These are phyloP conservation scores for Alca torda DNA, from an alignment of 2,797 vertebrate genomes.

Conservation along the genomic window DNA sequence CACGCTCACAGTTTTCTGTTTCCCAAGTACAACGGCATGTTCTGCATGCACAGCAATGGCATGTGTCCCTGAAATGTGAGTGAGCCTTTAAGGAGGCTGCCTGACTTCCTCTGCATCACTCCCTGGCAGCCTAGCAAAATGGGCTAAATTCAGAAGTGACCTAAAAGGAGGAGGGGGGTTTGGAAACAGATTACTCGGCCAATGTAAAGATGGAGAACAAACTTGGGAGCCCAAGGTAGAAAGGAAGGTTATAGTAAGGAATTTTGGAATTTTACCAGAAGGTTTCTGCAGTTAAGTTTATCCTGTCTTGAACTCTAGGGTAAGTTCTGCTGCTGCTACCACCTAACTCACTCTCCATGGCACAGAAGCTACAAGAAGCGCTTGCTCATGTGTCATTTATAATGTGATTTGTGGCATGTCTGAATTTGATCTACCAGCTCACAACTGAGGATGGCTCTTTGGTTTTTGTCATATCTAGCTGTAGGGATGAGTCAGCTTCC, in stretches of 20 bases:
- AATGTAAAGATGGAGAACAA: neutral
- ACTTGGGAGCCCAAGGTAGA: neutral
- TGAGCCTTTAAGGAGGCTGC: neutral
- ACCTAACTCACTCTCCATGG: neutral
- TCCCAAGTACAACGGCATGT: neutral
- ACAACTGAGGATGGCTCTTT: neutral
- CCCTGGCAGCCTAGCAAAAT: slow-evolving; percentile 7
- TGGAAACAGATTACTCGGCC: neutral
- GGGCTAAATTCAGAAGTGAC: neutral
- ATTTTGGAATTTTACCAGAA: neutral
- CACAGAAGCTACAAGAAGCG: neutral
- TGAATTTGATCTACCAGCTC: slow-evolving; percentile 20
- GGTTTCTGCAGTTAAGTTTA: neutral
- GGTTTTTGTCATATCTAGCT: neutral
- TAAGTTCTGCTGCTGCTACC: neutral
- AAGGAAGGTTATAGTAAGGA: neutral
- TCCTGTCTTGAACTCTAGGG: neutral
- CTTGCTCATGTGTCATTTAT: neutral
- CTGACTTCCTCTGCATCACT: neutral
- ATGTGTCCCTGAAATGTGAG: neutral
- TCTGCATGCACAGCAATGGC: neutral
- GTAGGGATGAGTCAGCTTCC: slow-evolving; percentile 10
- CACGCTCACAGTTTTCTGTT: fast-evolving
- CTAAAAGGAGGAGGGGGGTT: neutral
- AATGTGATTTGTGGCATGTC: neutral